Conservation (phyloP, 2,888 invertebrate genomes). For the Drosophila dives region DNA sequence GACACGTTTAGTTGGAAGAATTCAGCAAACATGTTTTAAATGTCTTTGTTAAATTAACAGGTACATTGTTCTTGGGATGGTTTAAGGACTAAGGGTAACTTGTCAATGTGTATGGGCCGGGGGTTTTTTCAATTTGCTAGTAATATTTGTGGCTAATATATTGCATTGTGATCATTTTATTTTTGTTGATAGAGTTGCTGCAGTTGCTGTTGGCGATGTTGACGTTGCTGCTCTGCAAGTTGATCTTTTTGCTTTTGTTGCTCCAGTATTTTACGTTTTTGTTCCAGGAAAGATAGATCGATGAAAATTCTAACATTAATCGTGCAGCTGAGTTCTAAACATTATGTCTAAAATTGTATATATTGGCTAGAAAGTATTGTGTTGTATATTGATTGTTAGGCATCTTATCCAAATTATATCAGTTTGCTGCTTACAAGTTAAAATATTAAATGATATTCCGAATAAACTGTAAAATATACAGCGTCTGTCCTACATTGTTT, state of each 20-base stretch:
- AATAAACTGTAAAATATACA: conserved; percentile 38
- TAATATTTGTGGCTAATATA: conserved; percentile 44
- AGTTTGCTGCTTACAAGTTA: conserved; percentile 30
- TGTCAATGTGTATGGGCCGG: conserved; percentile 42
- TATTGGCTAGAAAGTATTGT: conserved; percentile 50
- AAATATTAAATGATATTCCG: conserved; percentile 6
- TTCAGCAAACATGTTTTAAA: conserved; percentile 68
- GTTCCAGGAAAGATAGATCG: conserved; percentile 93
- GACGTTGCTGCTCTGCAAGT: conserved; percentile 83
- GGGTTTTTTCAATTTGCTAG: conserved; percentile 45
- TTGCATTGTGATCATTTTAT: conserved; percentile 52
- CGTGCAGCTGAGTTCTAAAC: conserved; percentile 84
- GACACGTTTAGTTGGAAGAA: conserved; percentile 51
- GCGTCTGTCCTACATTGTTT: conserved; percentile 36
- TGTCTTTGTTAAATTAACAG: conserved; percentile 49
- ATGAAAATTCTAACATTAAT: conserved; percentile 90
- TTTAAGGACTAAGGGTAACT: conserved; percentile 22
- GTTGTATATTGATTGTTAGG: conserved; percentile 45
- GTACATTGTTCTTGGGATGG: conserved; percentile 31
- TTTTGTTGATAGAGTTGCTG: conserved; percentile 85
- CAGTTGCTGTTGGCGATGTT: conserved; percentile 82
- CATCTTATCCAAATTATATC: conserved; percentile 33
- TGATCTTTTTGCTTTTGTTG: conserved; percentile 86
- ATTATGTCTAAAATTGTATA: conserved; percentile 50
- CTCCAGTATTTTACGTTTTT: conserved; percentile 88